Percentiles rank a stretch among this genome's conserved stretches.
phyloP scores from a whole-genome alignment of 2,113 vertebrate genomes.

The Nerophis lumbriciformis region DNA sequence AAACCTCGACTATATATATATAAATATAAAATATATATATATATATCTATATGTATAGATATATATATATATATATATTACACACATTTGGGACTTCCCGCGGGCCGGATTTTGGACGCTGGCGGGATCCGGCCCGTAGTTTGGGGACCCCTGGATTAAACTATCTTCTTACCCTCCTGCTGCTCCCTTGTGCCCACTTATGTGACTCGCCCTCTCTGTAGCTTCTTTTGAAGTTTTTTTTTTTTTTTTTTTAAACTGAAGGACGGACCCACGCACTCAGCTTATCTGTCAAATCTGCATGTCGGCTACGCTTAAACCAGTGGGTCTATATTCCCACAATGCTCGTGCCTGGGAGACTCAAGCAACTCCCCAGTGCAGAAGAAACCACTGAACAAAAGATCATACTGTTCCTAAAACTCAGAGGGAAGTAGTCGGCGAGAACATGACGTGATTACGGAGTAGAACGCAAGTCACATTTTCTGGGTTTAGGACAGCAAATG shows the following conservation, averaged over 20 bases:
- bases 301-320: slow-evolving; percentile 20
- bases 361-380: slow-evolving; percentile 48
- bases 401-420: slow-evolving; percentile 34
- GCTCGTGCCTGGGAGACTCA: slow-evolving; percentile 27
- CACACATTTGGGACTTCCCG: too few relatives aligned
- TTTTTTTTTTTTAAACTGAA: not conserved
- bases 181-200: slow-evolving; percentile 12
- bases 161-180: slow-evolving; percentile 15
- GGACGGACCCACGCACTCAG: not conserved
- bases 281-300: slow-evolving; percentile 25
- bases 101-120: too few relatives aligned
- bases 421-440: slow-evolving; percentile 10
- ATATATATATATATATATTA: too few relatives aligned
- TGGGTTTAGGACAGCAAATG: not conserved
- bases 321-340: slow-evolving; percentile 41
- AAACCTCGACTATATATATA: too few relatives aligned
- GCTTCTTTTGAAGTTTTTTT: not conserved
- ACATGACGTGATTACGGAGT: slow-evolving; percentile 11
- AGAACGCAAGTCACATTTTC: not conserved
- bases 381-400: slow-evolving; percentile 34
- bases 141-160: slow-evolving; percentile 9
- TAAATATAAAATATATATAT: too few relatives aligned
- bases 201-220: not conserved
- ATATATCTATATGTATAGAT: too few relatives aligned
- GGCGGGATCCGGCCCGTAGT: not conserved